These are phyloP conservation scores for Steromphala cineraria DNA, from an alignment of 2,888 invertebrate species.

Conservation along the genomic window DNA sequence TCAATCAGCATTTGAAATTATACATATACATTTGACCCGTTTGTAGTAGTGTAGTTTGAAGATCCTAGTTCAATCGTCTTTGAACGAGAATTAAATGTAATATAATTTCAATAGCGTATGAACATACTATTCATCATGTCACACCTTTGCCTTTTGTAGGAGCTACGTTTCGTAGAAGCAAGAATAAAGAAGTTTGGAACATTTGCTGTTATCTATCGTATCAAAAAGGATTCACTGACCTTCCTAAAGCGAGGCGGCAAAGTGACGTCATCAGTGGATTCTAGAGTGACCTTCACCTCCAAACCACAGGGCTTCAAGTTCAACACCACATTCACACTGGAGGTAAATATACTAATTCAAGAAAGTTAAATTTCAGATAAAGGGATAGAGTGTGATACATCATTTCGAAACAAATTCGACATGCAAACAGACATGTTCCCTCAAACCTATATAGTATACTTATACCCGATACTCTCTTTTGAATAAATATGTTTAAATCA, in stretches of 20 bases:
- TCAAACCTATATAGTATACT: no score
- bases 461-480: no score
- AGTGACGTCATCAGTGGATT: slow-evolving; percentile 61
- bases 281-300: slow-evolving; percentile 57
- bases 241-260: slow-evolving; percentile 59
- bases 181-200: slow-evolving; percentile 51
- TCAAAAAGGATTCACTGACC: slow-evolving; percentile 55
- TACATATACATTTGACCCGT: no score
- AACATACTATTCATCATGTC: neutral
- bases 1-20: no score
- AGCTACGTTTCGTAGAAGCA: slow-evolving; percentile 63
- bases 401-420: no score
- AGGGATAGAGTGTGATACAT: no score
- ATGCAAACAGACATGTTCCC: no score
- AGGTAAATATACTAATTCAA: slow-evolving; percentile 46
- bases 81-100: no score
- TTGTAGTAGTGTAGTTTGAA: no score
- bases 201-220: slow-evolving; percentile 60
- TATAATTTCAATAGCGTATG: neutral
- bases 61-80: no score
- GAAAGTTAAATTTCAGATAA: no score
- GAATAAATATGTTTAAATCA: no score
- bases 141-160: slow-evolving; percentile 43
- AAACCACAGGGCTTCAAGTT: slow-evolving; percentile 54
- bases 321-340: slow-evolving; percentile 50